phyloP scores from a whole-genome alignment of 2,113 vertebrate genomes.

The Catharus bicknelli region DNA sequence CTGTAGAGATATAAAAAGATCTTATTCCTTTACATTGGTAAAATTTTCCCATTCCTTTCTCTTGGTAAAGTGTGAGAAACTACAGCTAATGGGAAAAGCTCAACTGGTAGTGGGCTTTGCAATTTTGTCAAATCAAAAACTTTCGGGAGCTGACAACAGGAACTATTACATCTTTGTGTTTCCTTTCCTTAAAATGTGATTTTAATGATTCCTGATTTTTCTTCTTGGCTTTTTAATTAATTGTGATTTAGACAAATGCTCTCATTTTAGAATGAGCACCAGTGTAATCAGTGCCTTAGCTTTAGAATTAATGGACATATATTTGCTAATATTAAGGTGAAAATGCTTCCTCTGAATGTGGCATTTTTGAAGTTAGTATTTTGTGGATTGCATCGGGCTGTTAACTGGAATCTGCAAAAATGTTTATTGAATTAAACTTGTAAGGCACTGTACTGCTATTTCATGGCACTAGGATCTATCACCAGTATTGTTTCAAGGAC shows the following conservation, averaged over 20 bases:
- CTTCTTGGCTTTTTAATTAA: background rate
- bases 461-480: background rate
- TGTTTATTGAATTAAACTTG: background rate
- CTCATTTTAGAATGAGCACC: background rate
- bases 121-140: background rate
- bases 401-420: background rate
- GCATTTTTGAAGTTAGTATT: background rate
- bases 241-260: background rate
- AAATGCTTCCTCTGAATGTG: background rate
- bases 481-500: background rate
- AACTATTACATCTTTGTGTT: background rate
- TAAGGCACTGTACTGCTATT: background rate
- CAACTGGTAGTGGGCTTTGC: background rate
- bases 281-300: background rate
- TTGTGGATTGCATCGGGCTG: background rate
- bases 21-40: background rate
- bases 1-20: background rate
- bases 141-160: background rate
- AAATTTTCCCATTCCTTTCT: background rate
- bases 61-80: background rate
- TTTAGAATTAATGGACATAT: background rate
- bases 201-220: background rate
- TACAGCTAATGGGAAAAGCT: background rate
- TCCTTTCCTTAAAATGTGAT: background rate
- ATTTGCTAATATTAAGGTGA: background rate